Evolutionary conservation across 2,888 invertebrate genomes (phyloP), one percentile per base, ranked within the genome.

Genomic region (Scaptomyza tumidula): DNA sequence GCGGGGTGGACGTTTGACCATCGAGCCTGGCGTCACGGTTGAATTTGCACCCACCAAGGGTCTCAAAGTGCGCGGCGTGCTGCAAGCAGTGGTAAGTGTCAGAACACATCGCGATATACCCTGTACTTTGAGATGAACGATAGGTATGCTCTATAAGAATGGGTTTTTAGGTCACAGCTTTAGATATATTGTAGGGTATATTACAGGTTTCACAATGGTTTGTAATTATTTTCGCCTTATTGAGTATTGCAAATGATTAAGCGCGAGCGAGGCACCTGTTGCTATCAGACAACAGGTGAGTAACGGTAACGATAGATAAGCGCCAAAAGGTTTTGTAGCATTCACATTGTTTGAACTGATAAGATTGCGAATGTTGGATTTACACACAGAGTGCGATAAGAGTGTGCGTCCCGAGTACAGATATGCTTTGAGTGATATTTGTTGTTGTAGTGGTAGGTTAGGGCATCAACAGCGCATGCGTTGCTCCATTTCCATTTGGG

Each of bases 11-110:
- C 96, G 96, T 88, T 93, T 99, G 85, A 94, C 96, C 58, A 95
- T 99, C 64, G 97, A 98, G 90, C 95, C 98, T 13, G 99, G 99
- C 29, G 98, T 98, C 0, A 96, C 95, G 87, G 93, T 99, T 58
- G 94, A 96, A 81, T 98, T 99, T 92, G 96, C 96, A 6, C 97
- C 98, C 3, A 97, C 98, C 93, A 95, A 97, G 84, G 99, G 99
- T 72, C 95, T 99, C 90, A 98, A 97, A 31, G 96, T 99, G 48
- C 95, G 96, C 88, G 99, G 99, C 81, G 95, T 96, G 77, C 93
- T 99, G 33, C 94, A 95, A 65, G 98, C 98, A 59, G 94, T 96
- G 94, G 99, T 99, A 94, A 95, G 95, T 94, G 35, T 29, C n/a
- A 6, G n/a, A 39, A 14, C 14, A 29, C 29, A 58, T 64, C 65